These are phyloP conservation scores for Drosophila nikananu DNA, from an alignment of 1,140 invertebrate species.

Conservation along the genomic window DNA sequence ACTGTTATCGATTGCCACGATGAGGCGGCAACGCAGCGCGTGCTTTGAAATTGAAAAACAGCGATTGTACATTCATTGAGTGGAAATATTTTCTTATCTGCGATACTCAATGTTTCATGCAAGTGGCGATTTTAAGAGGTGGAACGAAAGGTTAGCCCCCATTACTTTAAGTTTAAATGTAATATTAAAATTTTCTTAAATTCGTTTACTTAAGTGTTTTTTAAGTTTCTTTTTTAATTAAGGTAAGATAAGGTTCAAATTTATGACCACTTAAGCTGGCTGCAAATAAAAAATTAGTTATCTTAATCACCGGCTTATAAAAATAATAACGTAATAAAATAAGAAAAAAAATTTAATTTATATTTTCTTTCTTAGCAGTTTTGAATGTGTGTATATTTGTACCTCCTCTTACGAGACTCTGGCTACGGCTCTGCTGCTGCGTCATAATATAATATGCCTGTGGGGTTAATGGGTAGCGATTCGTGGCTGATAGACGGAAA, in stretches of 20 bases:
- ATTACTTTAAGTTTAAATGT: background rate
- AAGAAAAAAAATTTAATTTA: background rate
- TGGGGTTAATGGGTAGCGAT: conserved; percentile 43
- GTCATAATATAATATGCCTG: conserved; percentile 29
- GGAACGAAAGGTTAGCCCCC: background rate
- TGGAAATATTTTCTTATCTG: conserved; percentile 58
- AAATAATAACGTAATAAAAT: background rate
- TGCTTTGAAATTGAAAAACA: conserved; percentile 8
- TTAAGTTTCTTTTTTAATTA: background rate
- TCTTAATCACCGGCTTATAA: background rate
- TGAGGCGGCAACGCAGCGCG: conserved; percentile 34
- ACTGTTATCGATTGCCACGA: conserved; percentile 35
- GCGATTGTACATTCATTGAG: conserved; percentile 48
- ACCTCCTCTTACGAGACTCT: background rate
- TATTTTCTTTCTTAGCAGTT: background rate
- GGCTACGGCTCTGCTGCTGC: conserved; percentile 1
- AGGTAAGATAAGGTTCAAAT: background rate
- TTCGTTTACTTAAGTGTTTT: background rate
- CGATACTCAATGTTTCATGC: background rate
- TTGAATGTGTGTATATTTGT: background rate
- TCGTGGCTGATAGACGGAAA: conserved; percentile 42
- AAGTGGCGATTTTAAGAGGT: background rate
- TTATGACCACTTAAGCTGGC: background rate
- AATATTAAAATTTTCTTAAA: background rate
- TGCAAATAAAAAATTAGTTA: background rate